Evolutionary conservation across 2,113 vertebrate species (phyloP).

Genomic region (Protomyctophum bolini): DNA sequence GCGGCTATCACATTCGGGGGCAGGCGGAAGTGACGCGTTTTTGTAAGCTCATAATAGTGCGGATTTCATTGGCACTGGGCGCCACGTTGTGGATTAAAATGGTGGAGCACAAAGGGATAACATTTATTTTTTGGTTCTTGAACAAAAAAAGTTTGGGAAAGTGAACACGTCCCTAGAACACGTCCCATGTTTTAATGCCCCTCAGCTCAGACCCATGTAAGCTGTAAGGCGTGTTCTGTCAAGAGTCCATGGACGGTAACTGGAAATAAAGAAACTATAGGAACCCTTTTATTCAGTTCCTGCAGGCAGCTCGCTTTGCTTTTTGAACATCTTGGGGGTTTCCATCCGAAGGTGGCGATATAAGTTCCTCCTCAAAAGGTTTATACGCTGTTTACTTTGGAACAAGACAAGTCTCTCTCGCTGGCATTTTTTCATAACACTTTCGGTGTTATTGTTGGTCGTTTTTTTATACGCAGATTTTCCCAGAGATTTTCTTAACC

Average conservation of each 20-base stretch:
- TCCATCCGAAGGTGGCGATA: neutral
- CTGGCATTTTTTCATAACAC: constrained; percentile 29
- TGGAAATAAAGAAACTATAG: neutral
- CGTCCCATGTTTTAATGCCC: too few relatives aligned
- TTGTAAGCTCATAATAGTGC: too few relatives aligned
- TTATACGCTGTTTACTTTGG: constrained; percentile 46
- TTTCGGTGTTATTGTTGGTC: constrained; percentile 37
- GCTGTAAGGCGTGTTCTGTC: constrained; percentile 7
- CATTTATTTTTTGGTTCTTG: too few relatives aligned
- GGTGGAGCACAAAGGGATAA: too few relatives aligned
- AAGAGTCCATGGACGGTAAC: neutral
- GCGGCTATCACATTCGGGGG: too few relatives aligned
- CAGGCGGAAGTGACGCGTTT: too few relatives aligned
- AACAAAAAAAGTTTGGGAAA: neutral
- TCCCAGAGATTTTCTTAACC: constrained; percentile 3
- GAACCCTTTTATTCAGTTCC: constrained; percentile 5
- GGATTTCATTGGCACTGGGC: too few relatives aligned
- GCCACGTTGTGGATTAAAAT: too few relatives aligned
- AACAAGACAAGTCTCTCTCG: constrained; percentile 18
- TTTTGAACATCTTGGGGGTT: constrained; percentile 30
- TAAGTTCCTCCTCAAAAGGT: constrained; percentile 49
- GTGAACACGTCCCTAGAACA: neutral
- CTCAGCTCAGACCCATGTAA: neutral
- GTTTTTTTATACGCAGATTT: constrained; percentile 9
- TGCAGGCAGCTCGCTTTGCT: constrained; percentile 6